A percentile compares a stretch with the other conserved stretches of the same genome.
Conservation (phyloP, 2,113 vertebrate species). For the Eclectus roratus region DNA sequence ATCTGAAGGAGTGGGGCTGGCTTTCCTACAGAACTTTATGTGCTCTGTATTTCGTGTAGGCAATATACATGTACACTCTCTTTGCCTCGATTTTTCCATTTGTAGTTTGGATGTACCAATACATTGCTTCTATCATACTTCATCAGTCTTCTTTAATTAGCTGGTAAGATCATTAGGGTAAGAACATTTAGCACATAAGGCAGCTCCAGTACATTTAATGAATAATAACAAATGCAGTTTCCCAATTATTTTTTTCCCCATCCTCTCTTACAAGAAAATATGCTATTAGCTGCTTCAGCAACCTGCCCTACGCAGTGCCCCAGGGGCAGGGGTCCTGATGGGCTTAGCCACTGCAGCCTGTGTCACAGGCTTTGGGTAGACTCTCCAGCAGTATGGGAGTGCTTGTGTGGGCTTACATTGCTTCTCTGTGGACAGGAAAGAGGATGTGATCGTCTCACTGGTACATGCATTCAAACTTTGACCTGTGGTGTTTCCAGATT, state of each 20-base stretch:
- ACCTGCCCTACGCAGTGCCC: background rate
- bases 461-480: background rate
- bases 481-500: background rate
- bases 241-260: background rate
- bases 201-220: conserved; percentile 32
- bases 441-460: background rate
- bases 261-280: background rate
- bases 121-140: background rate
- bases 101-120: background rate
- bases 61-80: background rate
- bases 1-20: background rate
- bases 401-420: background rate
- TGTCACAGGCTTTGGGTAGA: fast-evolving
- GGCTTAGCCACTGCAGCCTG: background rate
- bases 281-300: background rate
- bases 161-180: conserved; percentile 41
- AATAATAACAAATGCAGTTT: conserved; percentile 8
- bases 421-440: background rate
- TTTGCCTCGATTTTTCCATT: background rate
- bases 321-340: background rate
- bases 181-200: conserved; percentile 39
- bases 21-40: background rate
- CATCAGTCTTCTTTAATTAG: conserved; percentile 47
- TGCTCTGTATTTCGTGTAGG: background rate
- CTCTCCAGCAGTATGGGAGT: background rate